A percentile compares a stretch with the other conserved stretches of the same genome.
phyloP scores from a whole-genome alignment of 2,888 invertebrate genomes.

The Camptogramma bilineatum region DNA sequence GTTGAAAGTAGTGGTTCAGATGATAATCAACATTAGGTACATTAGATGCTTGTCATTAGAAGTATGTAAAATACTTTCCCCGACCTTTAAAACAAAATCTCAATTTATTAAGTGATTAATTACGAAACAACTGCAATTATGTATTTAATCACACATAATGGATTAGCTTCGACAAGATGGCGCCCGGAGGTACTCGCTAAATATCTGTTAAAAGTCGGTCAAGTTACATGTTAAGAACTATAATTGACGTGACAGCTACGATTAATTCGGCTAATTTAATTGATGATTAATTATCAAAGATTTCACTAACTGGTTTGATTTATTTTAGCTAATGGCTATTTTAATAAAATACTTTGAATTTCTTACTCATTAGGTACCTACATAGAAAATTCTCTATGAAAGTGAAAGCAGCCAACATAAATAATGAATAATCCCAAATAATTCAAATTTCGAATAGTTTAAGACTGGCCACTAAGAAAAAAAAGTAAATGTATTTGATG shows the following conservation, averaged over 20 bases:
- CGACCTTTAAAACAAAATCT: conserved; percentile 65
- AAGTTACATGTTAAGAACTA: conserved; percentile 38
- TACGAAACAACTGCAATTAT: conserved; percentile 70
- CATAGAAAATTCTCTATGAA: too few relatives aligned
- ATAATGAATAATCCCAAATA: background rate
- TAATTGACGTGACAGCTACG: conserved; percentile 34
- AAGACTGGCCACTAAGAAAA: too few relatives aligned
- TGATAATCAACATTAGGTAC: too few relatives aligned
- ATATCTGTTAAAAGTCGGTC: conserved; percentile 42
- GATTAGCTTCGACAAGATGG: conserved; percentile 44
- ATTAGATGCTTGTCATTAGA: background rate
- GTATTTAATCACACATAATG: conserved; percentile 65
- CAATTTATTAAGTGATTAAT: conserved; percentile 73
- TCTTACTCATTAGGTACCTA: background rate
- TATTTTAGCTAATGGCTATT: conserved; percentile 12
- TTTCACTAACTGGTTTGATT: conserved; percentile 28
- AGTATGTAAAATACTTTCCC: conserved; percentile 48
- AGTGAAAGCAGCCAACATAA: background rate
- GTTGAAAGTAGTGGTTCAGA: background rate
- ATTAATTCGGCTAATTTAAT: conserved; percentile 38
- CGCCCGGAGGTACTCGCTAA: conserved; percentile 44
- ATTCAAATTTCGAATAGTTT: too few relatives aligned
- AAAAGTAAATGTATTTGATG: too few relatives aligned
- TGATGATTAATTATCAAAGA: conserved; percentile 37
- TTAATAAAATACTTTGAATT: background rate